Evolutionary conservation across 2,113 vertebrate genomes (phyloP), one percentile per base, ranked within the genome.

Genomic region (Reinhardtius hippoglossoides): DNA sequence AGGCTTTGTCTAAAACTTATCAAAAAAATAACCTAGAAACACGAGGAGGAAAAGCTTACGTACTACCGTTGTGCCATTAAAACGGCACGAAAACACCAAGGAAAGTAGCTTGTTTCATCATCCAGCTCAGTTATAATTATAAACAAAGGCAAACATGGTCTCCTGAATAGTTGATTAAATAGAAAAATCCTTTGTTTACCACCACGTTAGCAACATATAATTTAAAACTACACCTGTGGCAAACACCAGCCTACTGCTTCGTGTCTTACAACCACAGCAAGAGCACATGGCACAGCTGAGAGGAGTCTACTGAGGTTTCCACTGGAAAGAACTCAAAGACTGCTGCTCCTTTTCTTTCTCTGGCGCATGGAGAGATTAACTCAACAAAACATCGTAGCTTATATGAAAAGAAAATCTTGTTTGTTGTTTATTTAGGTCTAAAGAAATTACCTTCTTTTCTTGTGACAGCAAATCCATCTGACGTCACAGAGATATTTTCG

Each of bases 221-320:
- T 64, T 57, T 15, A 35, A 50, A 24, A 61, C 37, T 20, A 70
- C 18, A 52, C 6, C 63, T 48, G 67, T 65, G 37, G 75, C 40
- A 72, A 78, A 81, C 16, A 57, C 82, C 70, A 78, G 75, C 90
- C 81, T 95, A 96, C 95, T 95, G 92, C 60, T 95, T 2, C 57
- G 88, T 74, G 82, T 81, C 81, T 94, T 93, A 91, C 94, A 95
- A 82, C 84, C 90, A 80, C 71, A 92, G 57, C 71, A 92, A 58
- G 94, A 94, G 90, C 94, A 95, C 77, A 94, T 67, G 0, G 90
- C 59, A 42, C 86, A 94, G 88, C 91, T 90, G 89, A 95, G 67
- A 61, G 93, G 94, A 95, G 95, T 96, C 77, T 83, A 95, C 65
- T 31, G 61, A 87, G 20, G 56, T 42, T 79, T 85, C 82, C 73